These are phyloP conservation scores for Dolichotis patagonum DNA, from an alignment of 2,113 vertebrate genomes.

Conservation along the genomic window DNA sequence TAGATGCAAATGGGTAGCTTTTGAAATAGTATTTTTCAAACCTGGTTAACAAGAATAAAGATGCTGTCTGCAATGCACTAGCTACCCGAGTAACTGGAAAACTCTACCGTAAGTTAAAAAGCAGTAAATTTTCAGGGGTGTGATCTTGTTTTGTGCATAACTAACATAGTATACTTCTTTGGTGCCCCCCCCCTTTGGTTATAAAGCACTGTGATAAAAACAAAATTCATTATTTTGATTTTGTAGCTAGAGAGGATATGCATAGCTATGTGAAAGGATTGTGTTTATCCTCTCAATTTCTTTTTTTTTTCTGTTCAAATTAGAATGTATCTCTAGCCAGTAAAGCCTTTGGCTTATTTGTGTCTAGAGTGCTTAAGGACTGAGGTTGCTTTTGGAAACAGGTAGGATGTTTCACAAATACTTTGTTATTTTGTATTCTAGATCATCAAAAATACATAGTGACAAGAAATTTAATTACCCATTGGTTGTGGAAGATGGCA, in stretches of 20 bases:
- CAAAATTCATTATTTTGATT: slow-evolving; percentile 5
- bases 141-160: neutral
- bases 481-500: neutral
- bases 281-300: neutral
- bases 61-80: neutral
- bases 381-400: neutral
- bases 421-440: slow-evolving; percentile 16
- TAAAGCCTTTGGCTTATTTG: neutral
- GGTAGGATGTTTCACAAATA: neutral
- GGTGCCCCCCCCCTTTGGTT: neutral
- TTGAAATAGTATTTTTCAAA: neutral
- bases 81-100: neutral
- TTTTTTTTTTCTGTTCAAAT: slow-evolving; percentile 21
- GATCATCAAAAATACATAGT: neutral
- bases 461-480: slow-evolving; percentile 42
- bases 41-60: neutral
- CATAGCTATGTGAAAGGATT: neutral
- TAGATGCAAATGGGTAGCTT: slow-evolving; percentile 5
- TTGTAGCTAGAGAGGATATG: neutral
- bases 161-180: neutral
- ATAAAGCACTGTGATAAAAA: slow-evolving; percentile 19
- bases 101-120: neutral
- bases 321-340: neutral
- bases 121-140: neutral
- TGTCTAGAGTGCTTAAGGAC: neutral